phyloP scores from a whole-genome alignment of 2,888 invertebrate genomes.

The Seira musarum region DNA sequence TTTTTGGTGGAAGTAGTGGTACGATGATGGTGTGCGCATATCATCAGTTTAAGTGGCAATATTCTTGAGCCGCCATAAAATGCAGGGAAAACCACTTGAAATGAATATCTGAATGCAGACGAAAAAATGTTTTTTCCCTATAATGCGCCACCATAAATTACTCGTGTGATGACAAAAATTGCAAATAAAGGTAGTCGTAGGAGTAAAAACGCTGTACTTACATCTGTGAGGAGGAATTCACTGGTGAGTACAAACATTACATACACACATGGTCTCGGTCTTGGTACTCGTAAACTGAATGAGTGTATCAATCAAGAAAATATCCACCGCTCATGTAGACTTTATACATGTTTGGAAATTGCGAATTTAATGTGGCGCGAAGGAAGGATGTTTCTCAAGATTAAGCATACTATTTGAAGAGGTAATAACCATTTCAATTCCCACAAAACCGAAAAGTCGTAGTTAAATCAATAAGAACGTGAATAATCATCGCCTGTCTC shows the following conservation, averaged over 20 bases:
- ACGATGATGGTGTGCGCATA: not conserved
- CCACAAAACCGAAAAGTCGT: too few relatives aligned
- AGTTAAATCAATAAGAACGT: too few relatives aligned
- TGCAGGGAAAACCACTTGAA: not conserved
- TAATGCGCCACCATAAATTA: slow-evolving; percentile 35
- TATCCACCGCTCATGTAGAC: too few relatives aligned
- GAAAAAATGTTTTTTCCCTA: slow-evolving; percentile 5
- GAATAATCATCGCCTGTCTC: too few relatives aligned
- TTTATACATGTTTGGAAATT: not conserved
- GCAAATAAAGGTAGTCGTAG: slow-evolving; percentile 31
- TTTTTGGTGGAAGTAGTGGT: too few relatives aligned
- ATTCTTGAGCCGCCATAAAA: not conserved
- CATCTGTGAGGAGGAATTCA: too few relatives aligned
- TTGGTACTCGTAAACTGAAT: too few relatives aligned
- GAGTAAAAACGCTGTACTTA: not conserved
- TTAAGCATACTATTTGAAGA: not conserved
- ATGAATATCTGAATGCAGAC: not conserved
- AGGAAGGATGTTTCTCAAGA: not conserved
- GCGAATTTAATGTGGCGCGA: not conserved
- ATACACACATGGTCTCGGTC: too few relatives aligned
- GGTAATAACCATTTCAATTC: not conserved
- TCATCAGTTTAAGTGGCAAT: not conserved
- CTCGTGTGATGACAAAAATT: slow-evolving; percentile 35
- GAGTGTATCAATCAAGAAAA: too few relatives aligned
- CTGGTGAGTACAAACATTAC: too few relatives aligned